Evolutionary conservation across 2,888 invertebrate genomes (phyloP), one percentile per base, ranked within the genome.

Genomic region (Protophormia terraenovae): DNA sequence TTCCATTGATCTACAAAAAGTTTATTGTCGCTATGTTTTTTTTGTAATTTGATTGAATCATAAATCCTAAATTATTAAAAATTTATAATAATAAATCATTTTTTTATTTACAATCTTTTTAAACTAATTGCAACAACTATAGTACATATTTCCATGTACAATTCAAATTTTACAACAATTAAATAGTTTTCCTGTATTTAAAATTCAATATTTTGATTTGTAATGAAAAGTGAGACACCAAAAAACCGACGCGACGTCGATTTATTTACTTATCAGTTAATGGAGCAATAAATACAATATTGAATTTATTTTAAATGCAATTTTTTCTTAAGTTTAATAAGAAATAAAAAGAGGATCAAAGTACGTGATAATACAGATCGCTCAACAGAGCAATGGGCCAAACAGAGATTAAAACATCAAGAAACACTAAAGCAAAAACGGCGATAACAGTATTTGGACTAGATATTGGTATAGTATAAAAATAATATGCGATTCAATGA

Each of bases 321-420:
- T 84, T 73, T 22, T 38, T 38, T n/a, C n/a, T 64, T 32, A 66
- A 58, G 27, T 75, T 82, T 66, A 67, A 79, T 73, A 69, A 50
- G 19, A 71, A 78, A 14, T 75, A 75, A 84, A 77, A 81, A 69
- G 86, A 86, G 88, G 88, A 88, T 88, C 89, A 89, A 89, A 89
- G 88, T 89, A 88, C 88, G 86, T 87, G 88, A 88, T 88, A 88
- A 88, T 71, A 85, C 69, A 69, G 67, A 78, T 69, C 66, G 55
- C 69, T 71, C 77, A 84, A 67, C 83, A 67, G 86, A 84, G 79
- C 81, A 86, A 81, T 84, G 84, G 86, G 77, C 83, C 83, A 84
- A 75, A 45, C 78, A 73, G 69, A 82, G 82, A 82, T 82, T 82
- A 82, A 41, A 32, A n/a, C 19, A 60, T 29, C n/a, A 55, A 47